Evolutionary conservation across 2,113 vertebrate species (phyloP).

Genomic region (Ailuropoda melanoleuca): DNA sequence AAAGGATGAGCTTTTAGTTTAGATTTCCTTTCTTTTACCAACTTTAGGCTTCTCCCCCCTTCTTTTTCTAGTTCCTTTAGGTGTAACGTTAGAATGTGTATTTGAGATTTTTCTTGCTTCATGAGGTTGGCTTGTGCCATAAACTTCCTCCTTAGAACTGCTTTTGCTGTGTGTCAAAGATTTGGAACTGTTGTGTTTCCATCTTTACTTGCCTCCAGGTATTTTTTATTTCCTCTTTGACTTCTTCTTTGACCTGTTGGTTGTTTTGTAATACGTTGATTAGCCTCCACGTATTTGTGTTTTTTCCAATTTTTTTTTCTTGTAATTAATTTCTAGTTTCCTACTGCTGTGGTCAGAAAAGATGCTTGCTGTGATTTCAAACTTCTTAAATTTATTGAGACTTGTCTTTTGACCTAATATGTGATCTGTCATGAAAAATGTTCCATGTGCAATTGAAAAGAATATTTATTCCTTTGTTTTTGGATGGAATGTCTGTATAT

Average conservation of each 20-base stretch:
- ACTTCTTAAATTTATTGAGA: not conserved
- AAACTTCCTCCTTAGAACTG: not conserved
- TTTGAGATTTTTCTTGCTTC: not conserved
- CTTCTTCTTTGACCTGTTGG: not conserved
- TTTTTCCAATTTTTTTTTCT: not conserved
- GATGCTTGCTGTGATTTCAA: not conserved
- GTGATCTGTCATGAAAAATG: not conserved
- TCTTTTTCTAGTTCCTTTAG: not conserved
- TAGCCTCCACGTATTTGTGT: not conserved
- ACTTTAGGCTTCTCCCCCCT: not conserved
- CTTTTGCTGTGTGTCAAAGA: not conserved
- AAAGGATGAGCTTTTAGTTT: not conserved
- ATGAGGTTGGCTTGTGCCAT: not conserved
- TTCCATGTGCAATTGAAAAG: not conserved
- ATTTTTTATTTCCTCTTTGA: not conserved
- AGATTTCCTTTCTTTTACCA: not conserved
- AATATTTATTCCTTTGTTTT: not conserved
- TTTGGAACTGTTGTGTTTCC: not conserved
- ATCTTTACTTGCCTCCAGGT: not conserved
- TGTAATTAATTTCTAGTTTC: not conserved
- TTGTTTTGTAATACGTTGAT: not conserved
- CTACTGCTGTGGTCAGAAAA: not conserved
- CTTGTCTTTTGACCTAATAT: not conserved
- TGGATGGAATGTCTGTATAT: not conserved
- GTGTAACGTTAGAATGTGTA: not conserved